Evolutionary conservation across 2,113 vertebrate species (phyloP).

Genomic region (Hemichromis elongatus): DNA sequence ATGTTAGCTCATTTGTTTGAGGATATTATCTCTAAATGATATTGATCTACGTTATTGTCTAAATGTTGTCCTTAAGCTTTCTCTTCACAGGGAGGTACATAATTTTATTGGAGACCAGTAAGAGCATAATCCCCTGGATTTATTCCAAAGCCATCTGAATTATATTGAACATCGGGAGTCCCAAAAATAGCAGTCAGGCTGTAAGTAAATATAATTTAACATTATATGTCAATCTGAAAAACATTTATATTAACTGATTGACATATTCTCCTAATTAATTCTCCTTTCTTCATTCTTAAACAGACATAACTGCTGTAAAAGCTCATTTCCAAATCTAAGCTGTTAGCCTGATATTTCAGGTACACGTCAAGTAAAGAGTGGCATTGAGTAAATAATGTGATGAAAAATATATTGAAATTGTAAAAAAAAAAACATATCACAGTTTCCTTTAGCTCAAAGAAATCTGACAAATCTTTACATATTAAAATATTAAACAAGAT

Average conservation of each 20-base stretch:
- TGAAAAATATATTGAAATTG: too few relatives aligned
- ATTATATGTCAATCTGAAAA: neutral
- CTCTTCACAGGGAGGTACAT: neutral
- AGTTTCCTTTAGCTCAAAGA: neutral
- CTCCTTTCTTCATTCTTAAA: neutral
- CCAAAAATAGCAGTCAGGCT: neutral
- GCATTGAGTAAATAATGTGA: neutral
- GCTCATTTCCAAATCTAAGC: neutral
- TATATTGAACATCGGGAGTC: rapidly evolving
- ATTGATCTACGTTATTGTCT: neutral
- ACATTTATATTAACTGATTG: rapidly evolving
- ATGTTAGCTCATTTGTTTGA: neutral
- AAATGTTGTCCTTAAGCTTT: rapidly evolving
- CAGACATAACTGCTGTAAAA: neutral
- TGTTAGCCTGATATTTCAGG: neutral
- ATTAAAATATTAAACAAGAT: neutral
- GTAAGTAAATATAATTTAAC: neutral
- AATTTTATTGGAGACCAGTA: neutral
- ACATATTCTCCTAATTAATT: neutral
- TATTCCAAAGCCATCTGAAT: neutral
- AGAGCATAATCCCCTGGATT: neutral
- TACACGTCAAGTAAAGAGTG: constrained; percentile 9
- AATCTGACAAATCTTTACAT: neutral
- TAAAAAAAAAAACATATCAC: neutral
- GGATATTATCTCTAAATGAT: neutral